phyloP scores from a whole-genome alignment of 1,140 invertebrate species.

The Nasonia giraulti region DNA sequence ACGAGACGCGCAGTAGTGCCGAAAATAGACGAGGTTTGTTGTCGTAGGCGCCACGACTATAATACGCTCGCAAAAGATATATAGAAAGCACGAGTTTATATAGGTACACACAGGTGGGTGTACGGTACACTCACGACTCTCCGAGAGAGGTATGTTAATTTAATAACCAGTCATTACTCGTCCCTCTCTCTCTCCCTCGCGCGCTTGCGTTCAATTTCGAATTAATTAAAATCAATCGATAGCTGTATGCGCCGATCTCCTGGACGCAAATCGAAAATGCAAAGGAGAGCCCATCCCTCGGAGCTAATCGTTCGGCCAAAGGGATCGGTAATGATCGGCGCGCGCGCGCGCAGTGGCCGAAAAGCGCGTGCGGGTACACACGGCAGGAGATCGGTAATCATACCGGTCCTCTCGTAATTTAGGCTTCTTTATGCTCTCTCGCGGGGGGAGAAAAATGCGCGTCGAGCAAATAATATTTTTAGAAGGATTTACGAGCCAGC shows the following conservation, averaged over 20 bases:
- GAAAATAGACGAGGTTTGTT: no score
- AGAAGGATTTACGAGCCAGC: not conserved
- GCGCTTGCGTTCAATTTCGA: not conserved
- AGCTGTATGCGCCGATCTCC: not conserved
- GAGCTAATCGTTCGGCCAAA: not conserved
- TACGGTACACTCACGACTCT: not conserved
- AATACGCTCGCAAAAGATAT: not conserved
- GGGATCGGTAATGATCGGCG: no score
- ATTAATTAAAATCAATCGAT: constrained; percentile 6
- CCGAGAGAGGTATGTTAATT: not conserved
- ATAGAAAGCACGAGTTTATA: not conserved
- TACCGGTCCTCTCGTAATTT: constrained; percentile 3
- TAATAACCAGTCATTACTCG: not conserved
- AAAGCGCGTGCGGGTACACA: no score
- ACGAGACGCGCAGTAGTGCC: no score
- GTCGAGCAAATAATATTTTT: constrained; percentile 10
- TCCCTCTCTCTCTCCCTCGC: not conserved
- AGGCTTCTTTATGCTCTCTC: not conserved
- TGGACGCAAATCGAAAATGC: not conserved
- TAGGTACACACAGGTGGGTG: no score
- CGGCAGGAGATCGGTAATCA: not conserved
- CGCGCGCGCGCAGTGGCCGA: no score
- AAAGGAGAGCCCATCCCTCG: not conserved
- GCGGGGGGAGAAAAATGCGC: not conserved
- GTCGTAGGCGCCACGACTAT: no score